phyloP scores from a whole-genome alignment of 2,113 vertebrate species.

The Oreocharis arfaki region DNA sequence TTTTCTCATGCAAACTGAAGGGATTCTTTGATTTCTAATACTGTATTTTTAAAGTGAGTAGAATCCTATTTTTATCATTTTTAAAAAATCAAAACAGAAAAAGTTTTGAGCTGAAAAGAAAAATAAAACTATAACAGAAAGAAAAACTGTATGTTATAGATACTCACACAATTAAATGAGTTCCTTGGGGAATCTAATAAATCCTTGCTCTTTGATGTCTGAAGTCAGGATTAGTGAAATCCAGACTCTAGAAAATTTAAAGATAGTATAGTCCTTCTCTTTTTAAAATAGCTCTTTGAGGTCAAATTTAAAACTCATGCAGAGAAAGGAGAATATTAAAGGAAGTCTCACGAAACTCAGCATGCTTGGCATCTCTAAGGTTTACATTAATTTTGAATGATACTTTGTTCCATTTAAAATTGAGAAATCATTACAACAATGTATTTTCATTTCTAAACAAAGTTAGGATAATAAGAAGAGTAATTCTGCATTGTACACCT shows the following conservation, averaged over 20 bases:
- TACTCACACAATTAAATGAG: constrained; percentile 50
- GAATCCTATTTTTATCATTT: not conserved
- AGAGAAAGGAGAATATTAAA: not conserved
- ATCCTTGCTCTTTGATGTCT: constrained; percentile 59
- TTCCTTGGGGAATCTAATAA: constrained; percentile 45
- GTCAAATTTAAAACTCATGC: constrained; percentile 44
- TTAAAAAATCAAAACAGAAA: not conserved
- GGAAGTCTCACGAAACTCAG: constrained; percentile 5
- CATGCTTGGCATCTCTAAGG: not conserved
- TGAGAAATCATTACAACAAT: not conserved
- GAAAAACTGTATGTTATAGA: not conserved
- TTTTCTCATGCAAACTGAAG: not conserved
- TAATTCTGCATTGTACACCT: not conserved
- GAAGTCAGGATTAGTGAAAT: constrained; percentile 62
- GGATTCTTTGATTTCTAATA: not conserved
- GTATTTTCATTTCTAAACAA: not conserved
- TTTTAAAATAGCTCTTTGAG: constrained; percentile 43
- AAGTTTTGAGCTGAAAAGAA: not conserved
- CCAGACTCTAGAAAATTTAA: constrained; percentile 42
- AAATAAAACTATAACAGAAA: not conserved
- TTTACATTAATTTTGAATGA: constrained; percentile 9
- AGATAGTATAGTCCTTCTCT: not conserved
- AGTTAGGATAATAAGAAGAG: constrained; percentile 17
- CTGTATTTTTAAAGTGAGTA: not conserved
- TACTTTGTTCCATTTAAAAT: not conserved